phyloP scores from a whole-genome alignment of 2,113 vertebrate genomes.

The Poecilia latipinna region DNA sequence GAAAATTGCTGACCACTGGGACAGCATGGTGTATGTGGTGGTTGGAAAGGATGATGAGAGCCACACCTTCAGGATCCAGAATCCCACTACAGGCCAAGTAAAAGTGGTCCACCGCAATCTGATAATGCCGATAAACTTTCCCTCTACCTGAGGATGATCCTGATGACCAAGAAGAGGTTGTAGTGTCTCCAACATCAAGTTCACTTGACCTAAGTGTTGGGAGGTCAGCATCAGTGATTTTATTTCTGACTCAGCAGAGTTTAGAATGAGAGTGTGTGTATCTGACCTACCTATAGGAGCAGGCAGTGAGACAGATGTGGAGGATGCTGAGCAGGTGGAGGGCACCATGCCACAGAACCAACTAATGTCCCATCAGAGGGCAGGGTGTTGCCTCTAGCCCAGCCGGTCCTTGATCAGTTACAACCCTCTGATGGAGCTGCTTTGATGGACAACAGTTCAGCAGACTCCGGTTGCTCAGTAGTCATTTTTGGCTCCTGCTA shows the following conservation, averaged over 20 bases:
- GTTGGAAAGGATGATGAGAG: too few species aligned
- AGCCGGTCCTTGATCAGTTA: too few species aligned
- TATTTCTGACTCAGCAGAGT: not conserved
- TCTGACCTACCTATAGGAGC: not conserved
- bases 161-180: not conserved
- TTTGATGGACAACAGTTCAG: too few species aligned
- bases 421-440: too few species aligned
- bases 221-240: not conserved
- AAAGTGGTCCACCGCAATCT: slow-evolving; percentile 9
- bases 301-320: not conserved
- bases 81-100: not conserved
- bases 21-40: too few species aligned
- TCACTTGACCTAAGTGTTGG: not conserved
- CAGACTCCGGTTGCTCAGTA: too few species aligned
- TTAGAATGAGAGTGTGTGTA: not conserved
- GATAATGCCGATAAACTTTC: not conserved
- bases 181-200: not conserved
- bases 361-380: too few species aligned
- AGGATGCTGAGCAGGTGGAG: not conserved
- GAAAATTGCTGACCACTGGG: too few species aligned
- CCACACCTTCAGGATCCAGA: too few species aligned
- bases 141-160: not conserved
- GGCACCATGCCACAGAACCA: too few species aligned
- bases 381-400: too few species aligned
- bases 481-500: too few species aligned